phyloP scores from a whole-genome alignment of 2,888 invertebrate genomes.

The Dascillus cervinus region DNA sequence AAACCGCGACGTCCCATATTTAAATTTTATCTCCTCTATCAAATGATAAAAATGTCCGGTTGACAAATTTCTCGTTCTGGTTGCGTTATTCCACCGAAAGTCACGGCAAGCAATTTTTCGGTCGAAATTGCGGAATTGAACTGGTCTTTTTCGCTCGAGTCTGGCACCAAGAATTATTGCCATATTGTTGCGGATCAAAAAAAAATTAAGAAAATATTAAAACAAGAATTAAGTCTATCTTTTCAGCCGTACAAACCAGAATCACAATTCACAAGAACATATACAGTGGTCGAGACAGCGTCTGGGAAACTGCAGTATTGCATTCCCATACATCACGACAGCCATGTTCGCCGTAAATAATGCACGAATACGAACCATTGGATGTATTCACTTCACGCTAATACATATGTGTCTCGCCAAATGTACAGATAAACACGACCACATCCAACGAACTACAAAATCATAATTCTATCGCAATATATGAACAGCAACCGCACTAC shows the following conservation, averaged over 20 bases:
- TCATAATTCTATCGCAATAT: constrained; percentile 6
- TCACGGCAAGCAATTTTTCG: too few species aligned
- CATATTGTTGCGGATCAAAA: too few species aligned
- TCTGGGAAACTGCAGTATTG: constrained; percentile 25
- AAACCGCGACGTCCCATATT: too few species aligned
- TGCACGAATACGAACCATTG: constrained; percentile 6
- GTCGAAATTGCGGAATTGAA: too few species aligned
- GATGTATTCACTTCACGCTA: constrained; percentile 7
- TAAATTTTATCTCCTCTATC: too few species aligned
- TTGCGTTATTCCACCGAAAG: too few species aligned
- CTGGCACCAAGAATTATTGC: too few species aligned
- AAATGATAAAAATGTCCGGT: too few species aligned
- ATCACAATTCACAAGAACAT: constrained; percentile 20
- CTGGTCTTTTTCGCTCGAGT: too few species aligned
- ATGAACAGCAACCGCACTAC: constrained; percentile 4
- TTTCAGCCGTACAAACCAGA: constrained; percentile 4
- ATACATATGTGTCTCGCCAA: not conserved
- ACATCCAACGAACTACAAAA: constrained; percentile 6
- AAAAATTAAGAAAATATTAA: too few species aligned
- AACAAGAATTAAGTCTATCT: too few species aligned
- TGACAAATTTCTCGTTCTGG: too few species aligned
- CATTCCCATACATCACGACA: constrained; percentile 25
- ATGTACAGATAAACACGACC: not conserved
- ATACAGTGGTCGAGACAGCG: constrained; percentile 26
- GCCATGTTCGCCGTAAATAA: constrained; percentile 20